Conservation (phyloP, 2,113 vertebrate genomes). For the Peromyscus polionotus region DNA sequence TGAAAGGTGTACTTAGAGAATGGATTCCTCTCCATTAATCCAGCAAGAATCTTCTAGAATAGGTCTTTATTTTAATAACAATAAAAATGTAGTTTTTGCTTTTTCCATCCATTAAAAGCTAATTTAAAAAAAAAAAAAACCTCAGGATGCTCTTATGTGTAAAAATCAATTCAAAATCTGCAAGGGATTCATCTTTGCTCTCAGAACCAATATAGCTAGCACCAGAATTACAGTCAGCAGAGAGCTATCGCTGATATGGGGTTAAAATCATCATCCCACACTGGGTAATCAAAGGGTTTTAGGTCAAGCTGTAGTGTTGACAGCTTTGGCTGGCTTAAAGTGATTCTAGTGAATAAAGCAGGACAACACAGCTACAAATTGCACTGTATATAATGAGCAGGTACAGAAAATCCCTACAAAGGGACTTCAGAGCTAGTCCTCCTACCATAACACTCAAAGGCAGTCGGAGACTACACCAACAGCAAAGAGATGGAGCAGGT, state of each 20-base stretch:
- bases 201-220: neutral
- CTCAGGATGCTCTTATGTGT: neutral
- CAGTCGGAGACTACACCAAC: neutral
- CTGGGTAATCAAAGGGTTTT: conserved; percentile 2
- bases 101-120: neutral
- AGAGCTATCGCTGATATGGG: neutral
- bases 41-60: neutral
- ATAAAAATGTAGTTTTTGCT: neutral
- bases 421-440: neutral
- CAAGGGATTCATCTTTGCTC: neutral
- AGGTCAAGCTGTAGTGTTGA: neutral
- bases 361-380: neutral
- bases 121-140: neutral
- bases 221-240: conserved; percentile 22
- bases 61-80: neutral
- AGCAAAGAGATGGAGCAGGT: neutral
- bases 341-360: neutral
- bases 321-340: neutral
- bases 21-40: neutral
- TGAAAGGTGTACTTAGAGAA: neutral
- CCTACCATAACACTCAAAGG: neutral
- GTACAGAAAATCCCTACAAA: conserved; percentile 8
- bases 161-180: neutral
- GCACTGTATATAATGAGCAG: neutral
- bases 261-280: conserved; percentile 40